A percentile compares a stretch with the other conserved stretches of the same genome.
These are phyloP conservation scores for Halichoerus grypus DNA, from an alignment of 2,113 vertebrate genomes.

Conservation along the genomic window DNA sequence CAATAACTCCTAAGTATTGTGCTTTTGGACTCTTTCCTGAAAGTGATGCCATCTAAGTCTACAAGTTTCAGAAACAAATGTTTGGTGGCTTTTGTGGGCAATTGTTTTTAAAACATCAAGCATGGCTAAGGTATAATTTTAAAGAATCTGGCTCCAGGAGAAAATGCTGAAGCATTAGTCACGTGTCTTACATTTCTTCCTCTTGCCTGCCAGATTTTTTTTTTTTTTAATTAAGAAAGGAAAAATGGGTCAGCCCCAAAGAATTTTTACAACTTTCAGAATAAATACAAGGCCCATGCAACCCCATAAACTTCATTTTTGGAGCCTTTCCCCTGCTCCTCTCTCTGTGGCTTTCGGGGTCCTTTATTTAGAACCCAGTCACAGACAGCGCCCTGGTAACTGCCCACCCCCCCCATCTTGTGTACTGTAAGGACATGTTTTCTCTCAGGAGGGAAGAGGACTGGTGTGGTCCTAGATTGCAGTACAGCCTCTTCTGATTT, in stretches of 20 bases:
- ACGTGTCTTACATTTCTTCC: constrained; percentile 72
- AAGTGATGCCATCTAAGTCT: constrained; percentile 56
- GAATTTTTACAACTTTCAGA: constrained; percentile 78
- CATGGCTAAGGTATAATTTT: constrained; percentile 73
- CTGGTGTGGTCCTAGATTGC: not conserved
- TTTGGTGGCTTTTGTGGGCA: constrained; percentile 76
- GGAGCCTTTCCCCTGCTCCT: not conserved
- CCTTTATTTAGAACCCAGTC: constrained; percentile 70
- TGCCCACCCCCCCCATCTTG: not conserved
- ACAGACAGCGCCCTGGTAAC: not conserved
- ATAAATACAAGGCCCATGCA: constrained; percentile 69
- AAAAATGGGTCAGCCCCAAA: constrained; percentile 78
- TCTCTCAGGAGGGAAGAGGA: not conserved
- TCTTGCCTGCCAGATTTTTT: constrained; percentile 67
- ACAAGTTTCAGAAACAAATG: constrained; percentile 62
- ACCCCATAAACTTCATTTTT: constrained; percentile 64
- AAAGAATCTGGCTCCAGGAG: constrained; percentile 70
- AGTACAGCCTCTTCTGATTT: not conserved
- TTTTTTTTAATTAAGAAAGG: constrained; percentile 78
- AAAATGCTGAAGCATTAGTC: constrained; percentile 68
- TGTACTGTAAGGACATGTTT: not conserved
- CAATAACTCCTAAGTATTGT: constrained; percentile 57
- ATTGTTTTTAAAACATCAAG: constrained; percentile 66
- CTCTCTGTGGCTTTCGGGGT: constrained; percentile 54
- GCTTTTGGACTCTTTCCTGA: constrained; percentile 57